A percentile compares a stretch with the other conserved stretches of the same genome.
Conservation (phyloP, 2,888 invertebrate species). For the Dicyrtoma fusca region DNA sequence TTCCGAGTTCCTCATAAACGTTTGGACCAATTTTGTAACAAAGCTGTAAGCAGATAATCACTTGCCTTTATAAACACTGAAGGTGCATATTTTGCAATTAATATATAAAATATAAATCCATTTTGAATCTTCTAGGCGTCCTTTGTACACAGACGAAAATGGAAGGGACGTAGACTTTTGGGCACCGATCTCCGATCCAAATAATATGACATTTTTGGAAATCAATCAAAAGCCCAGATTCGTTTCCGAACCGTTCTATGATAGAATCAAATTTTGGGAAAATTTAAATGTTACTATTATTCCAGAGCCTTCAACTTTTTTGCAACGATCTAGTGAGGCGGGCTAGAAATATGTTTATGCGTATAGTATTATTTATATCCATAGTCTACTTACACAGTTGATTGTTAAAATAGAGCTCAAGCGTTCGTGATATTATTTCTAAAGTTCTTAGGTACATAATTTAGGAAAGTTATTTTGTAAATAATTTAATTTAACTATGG, state of each 20-base stretch:
- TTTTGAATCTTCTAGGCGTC: too few species aligned
- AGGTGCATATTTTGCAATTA: conserved; percentile 1
- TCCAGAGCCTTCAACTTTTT: conserved; percentile 23
- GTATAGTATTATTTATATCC: not conserved
- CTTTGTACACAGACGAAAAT: conserved; percentile 44
- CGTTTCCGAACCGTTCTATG: conserved; percentile 34
- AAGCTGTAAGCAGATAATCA: conserved; percentile 17
- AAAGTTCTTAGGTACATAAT: too few species aligned
- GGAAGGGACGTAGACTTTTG: conserved; percentile 48
- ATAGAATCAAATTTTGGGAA: conserved; percentile 43
- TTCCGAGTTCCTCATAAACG: conserved; percentile 33
- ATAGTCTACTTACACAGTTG: not conserved
- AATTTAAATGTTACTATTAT: conserved; percentile 10
- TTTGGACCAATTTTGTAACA: conserved; percentile 33
- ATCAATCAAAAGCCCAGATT: conserved; percentile 41
- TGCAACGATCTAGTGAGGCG: not conserved
- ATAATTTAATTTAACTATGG: too few species aligned
- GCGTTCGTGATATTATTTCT: too few species aligned
- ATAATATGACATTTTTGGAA: conserved; percentile 45
- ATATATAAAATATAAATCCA: not conserved
- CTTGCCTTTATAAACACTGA: too few species aligned
- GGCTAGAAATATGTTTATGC: not conserved
- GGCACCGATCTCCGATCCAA: conserved; percentile 45
- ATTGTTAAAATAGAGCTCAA: not conserved
- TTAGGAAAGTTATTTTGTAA: too few species aligned